A percentile compares a stretch with the other conserved stretches of the same genome.
Conservation (phyloP, 1,140 invertebrate species). For the Eumeta japonica region DNA sequence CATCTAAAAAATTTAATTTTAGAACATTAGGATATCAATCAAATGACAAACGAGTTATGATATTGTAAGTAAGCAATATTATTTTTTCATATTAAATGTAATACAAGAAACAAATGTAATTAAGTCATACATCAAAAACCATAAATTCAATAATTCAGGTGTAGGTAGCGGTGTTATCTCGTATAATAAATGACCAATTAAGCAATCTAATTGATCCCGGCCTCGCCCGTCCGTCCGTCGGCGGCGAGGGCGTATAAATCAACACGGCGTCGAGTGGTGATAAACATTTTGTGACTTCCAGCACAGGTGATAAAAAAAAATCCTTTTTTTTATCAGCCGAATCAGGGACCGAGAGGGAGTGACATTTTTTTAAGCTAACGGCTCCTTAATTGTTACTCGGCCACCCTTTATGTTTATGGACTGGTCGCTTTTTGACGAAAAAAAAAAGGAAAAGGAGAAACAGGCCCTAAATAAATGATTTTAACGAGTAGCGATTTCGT, state of each 20-base stretch:
- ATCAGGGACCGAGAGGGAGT: constrained; percentile 22
- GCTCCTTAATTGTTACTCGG: constrained; percentile 44
- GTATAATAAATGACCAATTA: constrained; percentile 55
- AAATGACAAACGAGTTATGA: no score
- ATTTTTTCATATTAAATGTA: no score
- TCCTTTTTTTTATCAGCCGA: constrained; percentile 29
- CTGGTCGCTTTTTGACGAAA: constrained; percentile 36
- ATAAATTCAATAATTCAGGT: no score
- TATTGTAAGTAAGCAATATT: no score
- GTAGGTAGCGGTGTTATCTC: no score
- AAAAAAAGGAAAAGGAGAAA: no score
- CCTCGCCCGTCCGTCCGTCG: constrained; percentile 24
- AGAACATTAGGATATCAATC: no score
- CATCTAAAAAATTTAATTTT: no score
- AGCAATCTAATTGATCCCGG: constrained; percentile 51
- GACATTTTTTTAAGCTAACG: constrained; percentile 51
- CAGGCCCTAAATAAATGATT: constrained; percentile 47
- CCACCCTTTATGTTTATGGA: constrained; percentile 39
- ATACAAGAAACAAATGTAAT: no score
- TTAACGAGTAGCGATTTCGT: no score
- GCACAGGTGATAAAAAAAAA: constrained; percentile 51
- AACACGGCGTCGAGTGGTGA: constrained; percentile 51
- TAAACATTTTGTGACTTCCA: constrained; percentile 56
- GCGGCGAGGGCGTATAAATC: constrained; percentile 52
- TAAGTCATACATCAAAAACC: no score